These are phyloP conservation scores for Silvanus unidentatus DNA, from an alignment of 2,888 invertebrate genomes.

Conservation along the genomic window DNA sequence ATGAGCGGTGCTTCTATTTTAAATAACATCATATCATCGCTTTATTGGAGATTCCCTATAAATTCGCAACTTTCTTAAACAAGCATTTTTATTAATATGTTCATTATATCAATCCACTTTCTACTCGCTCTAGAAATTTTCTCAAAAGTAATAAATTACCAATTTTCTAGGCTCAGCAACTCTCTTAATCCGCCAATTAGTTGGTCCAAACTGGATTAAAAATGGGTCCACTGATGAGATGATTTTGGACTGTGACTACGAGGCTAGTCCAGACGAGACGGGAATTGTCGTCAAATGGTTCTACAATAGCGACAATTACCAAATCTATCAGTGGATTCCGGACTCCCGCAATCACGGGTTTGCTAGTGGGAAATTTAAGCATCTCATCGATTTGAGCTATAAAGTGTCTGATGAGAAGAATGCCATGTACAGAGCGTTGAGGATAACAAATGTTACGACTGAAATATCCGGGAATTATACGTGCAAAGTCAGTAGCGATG, in stretches of 20 bases:
- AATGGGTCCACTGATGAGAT: constrained; percentile 34
- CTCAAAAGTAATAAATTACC: too few relatives aligned
- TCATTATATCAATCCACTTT: not conserved
- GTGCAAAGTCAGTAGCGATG: constrained; percentile 51
- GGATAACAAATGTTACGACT: constrained; percentile 47
- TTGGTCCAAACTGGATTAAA: constrained; percentile 29
- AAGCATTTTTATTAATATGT: not conserved
- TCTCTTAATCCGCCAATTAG: constrained; percentile 32
- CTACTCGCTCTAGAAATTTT: constrained; percentile 14
- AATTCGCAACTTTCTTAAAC: not conserved
- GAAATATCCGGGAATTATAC: constrained; percentile 52
- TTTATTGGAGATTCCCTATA: too few relatives aligned
- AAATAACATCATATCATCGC: too few relatives aligned
- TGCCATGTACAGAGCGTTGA: constrained; percentile 51
- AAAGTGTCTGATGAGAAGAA: constrained; percentile 41
- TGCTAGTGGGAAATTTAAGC: constrained; percentile 38
- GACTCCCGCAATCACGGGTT: constrained; percentile 26
- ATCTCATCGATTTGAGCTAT: constrained; percentile 44
- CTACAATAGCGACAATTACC: constrained; percentile 43
- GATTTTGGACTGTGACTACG: constrained; percentile 49
- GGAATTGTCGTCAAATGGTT: constrained; percentile 51
- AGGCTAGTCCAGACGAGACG: constrained; percentile 35
- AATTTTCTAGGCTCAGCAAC: constrained; percentile 26
- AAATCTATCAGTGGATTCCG: constrained; percentile 50
- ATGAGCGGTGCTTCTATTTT: too few relatives aligned